A percentile compares a stretch with the other conserved stretches of the same genome.
These are phyloP conservation scores for Magallana ariakensis DNA, from an alignment of 1,140 invertebrate species.

Conservation along the genomic window DNA sequence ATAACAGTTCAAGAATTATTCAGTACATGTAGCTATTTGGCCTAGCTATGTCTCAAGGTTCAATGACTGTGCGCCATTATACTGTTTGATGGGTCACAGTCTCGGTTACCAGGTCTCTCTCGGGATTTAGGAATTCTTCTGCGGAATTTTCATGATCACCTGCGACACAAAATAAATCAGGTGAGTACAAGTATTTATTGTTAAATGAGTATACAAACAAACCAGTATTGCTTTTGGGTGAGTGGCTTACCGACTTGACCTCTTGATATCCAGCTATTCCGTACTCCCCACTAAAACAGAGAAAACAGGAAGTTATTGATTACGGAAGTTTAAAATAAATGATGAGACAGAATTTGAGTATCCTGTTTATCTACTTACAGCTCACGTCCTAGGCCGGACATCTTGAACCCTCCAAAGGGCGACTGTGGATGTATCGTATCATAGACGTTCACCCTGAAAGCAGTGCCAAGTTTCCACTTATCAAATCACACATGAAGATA, in stretches of 20 bases:
- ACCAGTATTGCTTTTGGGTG: neutral
- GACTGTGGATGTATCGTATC: constrained; percentile 87
- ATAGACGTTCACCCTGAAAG: constrained; percentile 90
- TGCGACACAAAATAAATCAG: neutral
- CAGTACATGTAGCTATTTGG: no score
- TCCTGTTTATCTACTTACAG: constrained; percentile 76
- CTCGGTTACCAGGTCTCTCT: neutral
- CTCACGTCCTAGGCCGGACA: constrained; percentile 95
- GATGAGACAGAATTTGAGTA: neutral
- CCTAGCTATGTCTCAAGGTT: no score
- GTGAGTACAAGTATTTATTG: no score
- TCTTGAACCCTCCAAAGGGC: constrained; percentile 93
- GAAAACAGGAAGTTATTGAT: neutral
- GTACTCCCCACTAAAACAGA: neutral
- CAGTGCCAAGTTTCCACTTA: no score
- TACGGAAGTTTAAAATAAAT: neutral
- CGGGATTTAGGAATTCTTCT: constrained; percentile 12
- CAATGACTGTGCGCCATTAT: no score
- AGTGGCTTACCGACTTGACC: neutral
- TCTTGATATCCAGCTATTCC: neutral
- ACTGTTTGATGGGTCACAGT: no score
- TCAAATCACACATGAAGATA: no score
- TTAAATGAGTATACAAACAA: no score
- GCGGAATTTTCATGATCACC: neutral
- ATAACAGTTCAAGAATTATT: no score